Evolutionary conservation across 2,888 invertebrate species (phyloP).

Genomic region (Heliconius charithonia): DNA sequence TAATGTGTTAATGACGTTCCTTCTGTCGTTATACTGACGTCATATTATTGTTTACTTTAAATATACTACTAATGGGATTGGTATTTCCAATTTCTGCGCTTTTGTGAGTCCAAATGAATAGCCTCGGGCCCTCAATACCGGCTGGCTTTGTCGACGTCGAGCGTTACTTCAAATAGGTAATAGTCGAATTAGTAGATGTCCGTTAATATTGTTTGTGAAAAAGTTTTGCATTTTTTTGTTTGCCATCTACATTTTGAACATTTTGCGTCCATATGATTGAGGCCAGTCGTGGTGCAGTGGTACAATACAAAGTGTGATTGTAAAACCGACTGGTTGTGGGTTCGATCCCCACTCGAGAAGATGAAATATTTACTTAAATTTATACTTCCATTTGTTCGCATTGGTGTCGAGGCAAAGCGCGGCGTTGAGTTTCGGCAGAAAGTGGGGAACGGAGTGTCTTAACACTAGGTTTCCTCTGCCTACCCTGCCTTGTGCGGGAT

Average conservation of each 20-base stretch:
- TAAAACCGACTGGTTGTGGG: too few species aligned
- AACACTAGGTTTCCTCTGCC: too few species aligned
- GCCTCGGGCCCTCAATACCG: constrained; percentile 26
- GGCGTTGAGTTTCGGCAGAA: too few species aligned
- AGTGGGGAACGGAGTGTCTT: too few species aligned
- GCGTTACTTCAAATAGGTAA: constrained; percentile 14
- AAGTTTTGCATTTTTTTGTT: not conserved
- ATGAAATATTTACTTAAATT: too few species aligned
- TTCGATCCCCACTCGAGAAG: too few species aligned
- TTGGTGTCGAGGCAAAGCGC: too few species aligned
- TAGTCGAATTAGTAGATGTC: constrained; percentile 18
- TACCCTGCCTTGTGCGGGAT: too few species aligned
- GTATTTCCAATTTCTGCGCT: constrained; percentile 26
- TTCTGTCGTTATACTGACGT: not conserved
- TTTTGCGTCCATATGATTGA: too few species aligned
- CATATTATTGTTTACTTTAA: constrained; percentile 21
- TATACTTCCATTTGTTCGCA: too few species aligned
- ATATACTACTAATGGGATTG: constrained; percentile 18
- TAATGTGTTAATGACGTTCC: not conserved
- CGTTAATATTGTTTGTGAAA: not conserved
- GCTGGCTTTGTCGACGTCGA: constrained; percentile 25
- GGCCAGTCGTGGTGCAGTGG: too few species aligned
- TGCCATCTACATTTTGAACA: not conserved
- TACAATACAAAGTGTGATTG: too few species aligned
- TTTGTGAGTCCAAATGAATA: constrained; percentile 25